phyloP scores from a whole-genome alignment of 37 sponge, comb jelly and placozoan genomes.

The Bolinopsis microptera region DNA sequence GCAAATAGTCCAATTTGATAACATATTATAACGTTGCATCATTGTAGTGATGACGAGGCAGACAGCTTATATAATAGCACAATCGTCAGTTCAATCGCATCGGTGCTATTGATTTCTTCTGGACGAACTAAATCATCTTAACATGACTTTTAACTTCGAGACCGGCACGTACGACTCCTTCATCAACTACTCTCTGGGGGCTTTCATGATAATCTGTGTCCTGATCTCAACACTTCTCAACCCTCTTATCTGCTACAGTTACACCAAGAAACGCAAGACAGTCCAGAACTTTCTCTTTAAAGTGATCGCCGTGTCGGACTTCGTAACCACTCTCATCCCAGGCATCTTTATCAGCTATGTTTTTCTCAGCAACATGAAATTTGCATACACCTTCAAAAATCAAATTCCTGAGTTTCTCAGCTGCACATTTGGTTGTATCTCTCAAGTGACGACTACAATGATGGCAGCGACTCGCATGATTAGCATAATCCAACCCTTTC shows the following conservation, averaged over 20 bases:
- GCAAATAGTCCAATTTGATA: too few species aligned
- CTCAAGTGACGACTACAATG: background rate
- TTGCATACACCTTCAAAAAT: background rate
- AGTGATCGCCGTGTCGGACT: background rate
- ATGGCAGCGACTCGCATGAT: background rate
- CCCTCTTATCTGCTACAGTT: background rate
- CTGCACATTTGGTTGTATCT: slow-evolving; percentile 19
- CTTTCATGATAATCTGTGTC: slow-evolving; percentile 25
- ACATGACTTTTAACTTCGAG: background rate
- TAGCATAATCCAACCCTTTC: background rate
- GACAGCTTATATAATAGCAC: too few species aligned
- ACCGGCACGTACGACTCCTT: background rate
- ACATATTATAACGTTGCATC: too few species aligned
- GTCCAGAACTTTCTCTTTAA: slow-evolving; percentile 18
- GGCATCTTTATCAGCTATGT: background rate
- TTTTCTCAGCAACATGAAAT: background rate
- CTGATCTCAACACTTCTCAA: background rate
- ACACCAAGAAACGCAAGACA: background rate
- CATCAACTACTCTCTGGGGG: background rate
- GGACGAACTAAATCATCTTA: too few species aligned
- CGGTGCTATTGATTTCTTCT: too few species aligned
- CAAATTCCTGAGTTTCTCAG: slow-evolving; percentile 17
- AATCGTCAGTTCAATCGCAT: too few species aligned
- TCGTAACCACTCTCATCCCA: background rate
- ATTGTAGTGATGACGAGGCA: too few species aligned